Evolutionary conservation across 2,797 vertebrate species (phyloP).

Genomic region (Rhodeus uyekii): DNA sequence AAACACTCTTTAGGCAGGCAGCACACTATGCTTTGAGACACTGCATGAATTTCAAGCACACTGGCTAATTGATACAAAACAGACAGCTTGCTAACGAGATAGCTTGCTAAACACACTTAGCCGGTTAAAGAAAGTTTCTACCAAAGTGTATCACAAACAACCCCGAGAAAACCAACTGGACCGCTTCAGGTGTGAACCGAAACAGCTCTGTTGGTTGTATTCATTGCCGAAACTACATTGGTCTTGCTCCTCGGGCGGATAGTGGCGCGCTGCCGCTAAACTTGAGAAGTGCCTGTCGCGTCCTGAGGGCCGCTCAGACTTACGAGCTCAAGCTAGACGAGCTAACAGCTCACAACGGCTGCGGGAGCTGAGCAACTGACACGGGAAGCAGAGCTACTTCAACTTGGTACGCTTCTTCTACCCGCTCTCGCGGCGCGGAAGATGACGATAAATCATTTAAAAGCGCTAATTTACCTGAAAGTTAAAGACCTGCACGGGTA

Average conservation of each 20-base stretch:
- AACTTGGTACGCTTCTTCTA: not conserved
- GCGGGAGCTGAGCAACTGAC: not conserved
- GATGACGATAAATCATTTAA: not conserved
- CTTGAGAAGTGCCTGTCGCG: constrained; percentile 28
- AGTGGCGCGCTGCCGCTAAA: constrained; percentile 22
- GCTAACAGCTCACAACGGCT: constrained; percentile 35
- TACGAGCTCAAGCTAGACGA: constrained; percentile 42
- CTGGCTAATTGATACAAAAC: not conserved
- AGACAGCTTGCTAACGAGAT: constrained; percentile 25
- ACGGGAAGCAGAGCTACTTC: not conserved
- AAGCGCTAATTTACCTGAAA: constrained; percentile 75
- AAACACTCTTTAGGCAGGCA: not conserved
- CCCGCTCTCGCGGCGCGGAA: not conserved
- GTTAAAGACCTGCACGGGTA: constrained; percentile 86
- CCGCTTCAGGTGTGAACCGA: not conserved
- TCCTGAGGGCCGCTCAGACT: constrained; percentile 45
- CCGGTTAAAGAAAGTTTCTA: constrained; percentile 35
- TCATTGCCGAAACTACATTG: not conserved
- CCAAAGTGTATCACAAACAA: not conserved
- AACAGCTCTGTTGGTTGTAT: not conserved
- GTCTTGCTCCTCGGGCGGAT: not conserved
- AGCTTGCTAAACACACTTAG: constrained; percentile 40
- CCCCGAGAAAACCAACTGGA: not conserved
- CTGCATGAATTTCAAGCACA: not conserved
- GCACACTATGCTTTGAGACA: not conserved